phyloP scores from a whole-genome alignment of 2,113 vertebrate genomes.

The Motacilla tschutschensis region DNA sequence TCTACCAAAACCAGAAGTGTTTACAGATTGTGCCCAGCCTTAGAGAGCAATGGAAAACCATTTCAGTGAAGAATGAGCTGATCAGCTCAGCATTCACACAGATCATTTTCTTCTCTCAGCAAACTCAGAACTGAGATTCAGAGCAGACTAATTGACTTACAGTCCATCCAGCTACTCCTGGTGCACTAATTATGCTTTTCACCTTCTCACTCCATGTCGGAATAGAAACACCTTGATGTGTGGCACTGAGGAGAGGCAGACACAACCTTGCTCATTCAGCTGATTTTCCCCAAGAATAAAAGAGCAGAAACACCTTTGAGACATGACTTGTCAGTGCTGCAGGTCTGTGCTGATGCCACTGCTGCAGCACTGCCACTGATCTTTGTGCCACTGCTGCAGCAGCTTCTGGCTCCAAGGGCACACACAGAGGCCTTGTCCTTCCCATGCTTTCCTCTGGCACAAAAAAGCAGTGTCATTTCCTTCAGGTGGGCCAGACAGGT shows the following conservation, averaged over 20 bases:
- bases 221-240: constrained; percentile 30
- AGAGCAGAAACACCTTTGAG: neutral
- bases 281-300: constrained; percentile 39
- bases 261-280: neutral
- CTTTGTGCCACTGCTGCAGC: neutral
- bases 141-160: constrained; percentile 46
- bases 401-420: neutral
- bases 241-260: constrained; percentile 26
- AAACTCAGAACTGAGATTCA: constrained; percentile 49
- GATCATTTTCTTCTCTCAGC: constrained; percentile 30
- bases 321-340: neutral
- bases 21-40: constrained; percentile 23
- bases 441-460: neutral
- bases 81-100: constrained; percentile 2
- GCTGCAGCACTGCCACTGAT: fast-evolving
- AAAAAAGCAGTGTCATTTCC: neutral
- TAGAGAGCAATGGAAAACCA: neutral
- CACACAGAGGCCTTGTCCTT: neutral
- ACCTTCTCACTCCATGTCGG: constrained; percentile 33
- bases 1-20: neutral
- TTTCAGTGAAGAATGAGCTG: neutral
- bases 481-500: neutral
- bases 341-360: neutral
- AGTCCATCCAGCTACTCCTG: constrained; percentile 34
- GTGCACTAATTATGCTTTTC: constrained; percentile 50